phyloP scores from a whole-genome alignment of 2,113 vertebrate genomes.

The Pelodiscus sinensis region DNA sequence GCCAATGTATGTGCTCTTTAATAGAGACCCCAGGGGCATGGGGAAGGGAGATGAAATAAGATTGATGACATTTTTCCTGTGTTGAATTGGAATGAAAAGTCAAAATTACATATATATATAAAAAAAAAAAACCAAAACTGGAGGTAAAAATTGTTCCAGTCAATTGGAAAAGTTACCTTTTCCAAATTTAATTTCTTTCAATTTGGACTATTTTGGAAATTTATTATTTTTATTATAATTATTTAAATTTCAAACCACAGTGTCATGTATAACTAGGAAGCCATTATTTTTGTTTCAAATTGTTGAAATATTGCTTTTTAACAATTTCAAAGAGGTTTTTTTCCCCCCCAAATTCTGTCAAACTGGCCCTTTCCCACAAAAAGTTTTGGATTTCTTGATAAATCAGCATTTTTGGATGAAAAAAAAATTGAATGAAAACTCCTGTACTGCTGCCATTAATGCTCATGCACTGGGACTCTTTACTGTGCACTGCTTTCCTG shows the following conservation, averaged over 20 bases:
- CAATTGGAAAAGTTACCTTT: not conserved
- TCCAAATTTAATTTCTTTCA: not conserved
- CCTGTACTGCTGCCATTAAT: not conserved
- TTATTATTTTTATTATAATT: not conserved
- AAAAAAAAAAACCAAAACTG: not conserved
- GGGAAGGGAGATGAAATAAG: not conserved
- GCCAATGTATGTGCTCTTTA: not conserved
- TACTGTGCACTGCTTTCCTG: not conserved
- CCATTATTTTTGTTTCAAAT: not conserved
- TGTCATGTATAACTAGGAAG: not conserved
- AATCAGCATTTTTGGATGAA: not conserved
- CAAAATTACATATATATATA: not conserved
- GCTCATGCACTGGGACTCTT: not conserved
- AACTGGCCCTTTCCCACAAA: not conserved
- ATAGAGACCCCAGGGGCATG: not conserved
- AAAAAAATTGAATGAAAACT: not conserved
- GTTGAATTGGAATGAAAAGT: not conserved
- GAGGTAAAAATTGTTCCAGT: not conserved
- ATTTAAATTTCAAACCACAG: not conserved
- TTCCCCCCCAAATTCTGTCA: not conserved
- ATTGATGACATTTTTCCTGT: not conserved
- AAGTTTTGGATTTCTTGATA: not conserved
- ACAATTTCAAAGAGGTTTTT: not conserved
- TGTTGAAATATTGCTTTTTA: not conserved
- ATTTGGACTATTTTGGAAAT: not conserved